Evolutionary conservation across 2,888 invertebrate genomes (phyloP), one percentile per base, ranked within the genome.

Genomic region (Thecophora atra): DNA sequence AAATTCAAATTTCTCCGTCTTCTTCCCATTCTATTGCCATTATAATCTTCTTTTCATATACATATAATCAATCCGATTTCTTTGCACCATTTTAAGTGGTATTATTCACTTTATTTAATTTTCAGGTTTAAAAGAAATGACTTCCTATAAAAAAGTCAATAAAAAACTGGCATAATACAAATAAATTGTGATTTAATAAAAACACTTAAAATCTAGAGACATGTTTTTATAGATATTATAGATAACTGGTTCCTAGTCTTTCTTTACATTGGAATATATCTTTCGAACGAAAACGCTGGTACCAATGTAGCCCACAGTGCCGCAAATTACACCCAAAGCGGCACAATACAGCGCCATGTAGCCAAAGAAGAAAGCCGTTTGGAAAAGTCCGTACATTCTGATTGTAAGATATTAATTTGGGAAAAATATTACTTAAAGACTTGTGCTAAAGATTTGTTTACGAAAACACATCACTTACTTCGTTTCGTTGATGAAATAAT

Each of bases 401-500:
- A n/a, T n/a, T n/a, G n/a, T n/a, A 0, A 15, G 21, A 30, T 60
- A 30, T 28, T 64, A 26, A 47, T 44, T n/a, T 69, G 44, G n/a
- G 21, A 62, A 51, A 44, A 58, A 24, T 17, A 8, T 44, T 60
- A 37, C 19, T 24, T 3, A 70, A 19, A 26, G 19, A 64, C n/a
- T 3, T 2, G 13, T n/a, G n/a, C 17, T n/a, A 60, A 69, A 47
- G 47, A 70, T 4, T 58, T 17, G 24, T 28, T 8, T 70, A 17
- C 17, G 26, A 1, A 5, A 7, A 6, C 1, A 13, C 37, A n/a
- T n/a, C n/a, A 90, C 93, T 91, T 87, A 96, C 96, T 99, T 99
- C 75, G 99, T 99, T 90, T 99, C 99, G 87, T 99, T 99, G 88
- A 99, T 93, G 90, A 98, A 99, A 87, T 99, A 99, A 87, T 99